These are phyloP conservation scores for Phyllopteryx taeniolatus DNA, from an alignment of 2,113 vertebrate genomes.

Conservation along the genomic window DNA sequence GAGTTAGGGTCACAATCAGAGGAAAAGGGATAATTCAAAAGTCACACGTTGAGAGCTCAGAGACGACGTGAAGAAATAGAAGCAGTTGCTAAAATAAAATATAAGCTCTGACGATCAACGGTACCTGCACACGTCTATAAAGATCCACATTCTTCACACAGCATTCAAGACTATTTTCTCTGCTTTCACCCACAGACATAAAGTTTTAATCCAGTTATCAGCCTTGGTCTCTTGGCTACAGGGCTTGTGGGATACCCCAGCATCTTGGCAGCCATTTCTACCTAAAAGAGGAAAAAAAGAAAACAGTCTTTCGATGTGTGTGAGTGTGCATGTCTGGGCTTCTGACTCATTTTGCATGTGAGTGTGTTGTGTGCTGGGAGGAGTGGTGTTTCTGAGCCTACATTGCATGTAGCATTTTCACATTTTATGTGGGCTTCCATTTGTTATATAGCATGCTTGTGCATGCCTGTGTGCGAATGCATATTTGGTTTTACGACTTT, in stretches of 20 bases:
- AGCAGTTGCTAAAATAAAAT: neutral
- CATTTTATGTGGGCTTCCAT: constrained; percentile 29
- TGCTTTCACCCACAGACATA: constrained; percentile 27
- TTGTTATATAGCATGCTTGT: constrained; percentile 19
- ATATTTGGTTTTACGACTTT: constrained; percentile 9
- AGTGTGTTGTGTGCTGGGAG: constrained; percentile 31
- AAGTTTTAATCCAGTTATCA: constrained; percentile 71
- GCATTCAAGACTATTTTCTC: constrained; percentile 2
- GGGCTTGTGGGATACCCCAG: constrained; percentile 75
- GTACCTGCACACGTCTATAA: constrained; percentile 1
- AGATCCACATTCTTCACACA: constrained; percentile 9
- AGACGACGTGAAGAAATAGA: neutral
- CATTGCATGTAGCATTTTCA: constrained; percentile 12
- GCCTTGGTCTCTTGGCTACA: constrained; percentile 62
- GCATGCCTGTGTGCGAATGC: constrained; percentile 12
- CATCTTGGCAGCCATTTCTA: constrained; percentile 70
- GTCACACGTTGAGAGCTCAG: constrained; percentile 3
- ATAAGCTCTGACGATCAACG: neutral
- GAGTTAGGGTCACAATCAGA: constrained; percentile 40
- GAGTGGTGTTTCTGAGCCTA: constrained; percentile 16
- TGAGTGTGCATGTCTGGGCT: constrained; percentile 2
- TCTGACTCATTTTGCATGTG: constrained; percentile 50
- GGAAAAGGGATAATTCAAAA: constrained; percentile 29
- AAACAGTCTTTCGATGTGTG: constrained; percentile 12
- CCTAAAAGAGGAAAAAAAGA: constrained; percentile 62